Conservation (phyloP, 2,888 invertebrate genomes). For the Formica aserva region DNA sequence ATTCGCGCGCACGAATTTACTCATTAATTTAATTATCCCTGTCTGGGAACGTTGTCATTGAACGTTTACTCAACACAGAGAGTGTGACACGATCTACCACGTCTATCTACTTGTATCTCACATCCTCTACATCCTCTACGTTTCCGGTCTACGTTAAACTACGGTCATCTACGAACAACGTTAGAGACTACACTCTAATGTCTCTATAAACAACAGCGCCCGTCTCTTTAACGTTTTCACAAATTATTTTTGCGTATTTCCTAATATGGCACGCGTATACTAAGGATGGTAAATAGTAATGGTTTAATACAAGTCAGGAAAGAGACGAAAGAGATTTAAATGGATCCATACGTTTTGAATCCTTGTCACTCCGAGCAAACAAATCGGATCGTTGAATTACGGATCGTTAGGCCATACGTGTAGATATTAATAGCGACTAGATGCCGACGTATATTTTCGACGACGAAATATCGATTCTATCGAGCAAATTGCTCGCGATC, state of each 20-base stretch:
- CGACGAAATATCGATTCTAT: not conserved
- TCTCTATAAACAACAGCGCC: constrained; percentile 12
- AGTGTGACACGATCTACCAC: constrained; percentile 45
- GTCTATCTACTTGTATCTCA: constrained; percentile 14
- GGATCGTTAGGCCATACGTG: constrained; percentile 52
- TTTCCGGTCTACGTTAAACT: constrained; percentile 24
- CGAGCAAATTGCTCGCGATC: constrained; percentile 23
- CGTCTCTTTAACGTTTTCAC: not conserved
- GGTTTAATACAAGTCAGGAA: constrained; percentile 4
- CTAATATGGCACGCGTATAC: not conserved
- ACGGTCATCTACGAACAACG: constrained; percentile 25
- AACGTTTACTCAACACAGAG: constrained; percentile 35
- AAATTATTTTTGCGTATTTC: not conserved
- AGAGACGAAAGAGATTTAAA: constrained; percentile 17
- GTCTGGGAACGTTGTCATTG: not conserved
- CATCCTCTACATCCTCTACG: constrained; percentile 7
- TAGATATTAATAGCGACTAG: constrained; percentile 29
- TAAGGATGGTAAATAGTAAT: not conserved
- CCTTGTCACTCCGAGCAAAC: not conserved
- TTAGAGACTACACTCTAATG: constrained; percentile 17
- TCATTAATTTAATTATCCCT: not conserved
- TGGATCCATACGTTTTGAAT: constrained; percentile 10
- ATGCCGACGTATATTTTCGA: constrained; percentile 6
- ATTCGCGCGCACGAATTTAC: constrained; percentile 12
- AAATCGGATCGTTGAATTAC: constrained; percentile 3